These are phyloP conservation scores for Syrrhaptes paradoxus DNA, from an alignment of 2,113 vertebrate genomes.

Conservation along the genomic window DNA sequence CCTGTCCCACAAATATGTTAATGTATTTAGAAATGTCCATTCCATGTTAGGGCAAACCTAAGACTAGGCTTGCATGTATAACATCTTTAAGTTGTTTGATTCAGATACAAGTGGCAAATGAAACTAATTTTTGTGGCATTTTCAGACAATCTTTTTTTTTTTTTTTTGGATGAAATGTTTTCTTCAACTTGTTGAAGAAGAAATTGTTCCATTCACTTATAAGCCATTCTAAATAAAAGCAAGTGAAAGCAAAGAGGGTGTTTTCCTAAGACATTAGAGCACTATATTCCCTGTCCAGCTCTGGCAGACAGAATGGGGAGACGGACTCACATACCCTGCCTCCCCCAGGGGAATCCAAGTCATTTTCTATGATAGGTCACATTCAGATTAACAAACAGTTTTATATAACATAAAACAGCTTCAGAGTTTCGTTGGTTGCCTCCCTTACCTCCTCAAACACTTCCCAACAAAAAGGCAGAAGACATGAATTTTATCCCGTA, in stretches of 20 bases:
- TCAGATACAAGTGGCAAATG: not conserved
- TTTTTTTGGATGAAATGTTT: not conserved
- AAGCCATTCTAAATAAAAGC: not conserved
- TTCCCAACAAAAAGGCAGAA: not conserved
- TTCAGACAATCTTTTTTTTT: not conserved
- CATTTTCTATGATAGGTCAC: not conserved
- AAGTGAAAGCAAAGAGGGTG: not conserved
- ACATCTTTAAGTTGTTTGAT: not conserved
- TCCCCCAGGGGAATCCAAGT: not conserved
- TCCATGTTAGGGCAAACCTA: not conserved
- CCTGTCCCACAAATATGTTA: slow-evolving; percentile 18
- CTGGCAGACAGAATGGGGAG: not conserved
- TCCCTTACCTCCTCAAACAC: not conserved
- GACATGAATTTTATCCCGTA: not conserved
- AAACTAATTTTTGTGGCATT: not conserved
- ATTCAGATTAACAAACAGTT: not conserved
- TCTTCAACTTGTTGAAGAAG: not conserved
- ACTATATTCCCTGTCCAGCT: not conserved
- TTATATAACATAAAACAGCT: not conserved
- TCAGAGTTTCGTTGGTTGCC: not conserved
- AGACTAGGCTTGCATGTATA: not conserved
- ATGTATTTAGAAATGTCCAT: not conserved
- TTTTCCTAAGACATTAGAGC: not conserved
- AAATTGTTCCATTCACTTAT: not conserved
- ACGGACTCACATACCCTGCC: not conserved